A percentile compares a stretch with the other conserved stretches of the same genome.
Conservation (phyloP, 2,888 invertebrate genomes). For the Ptychoptera albimana region DNA sequence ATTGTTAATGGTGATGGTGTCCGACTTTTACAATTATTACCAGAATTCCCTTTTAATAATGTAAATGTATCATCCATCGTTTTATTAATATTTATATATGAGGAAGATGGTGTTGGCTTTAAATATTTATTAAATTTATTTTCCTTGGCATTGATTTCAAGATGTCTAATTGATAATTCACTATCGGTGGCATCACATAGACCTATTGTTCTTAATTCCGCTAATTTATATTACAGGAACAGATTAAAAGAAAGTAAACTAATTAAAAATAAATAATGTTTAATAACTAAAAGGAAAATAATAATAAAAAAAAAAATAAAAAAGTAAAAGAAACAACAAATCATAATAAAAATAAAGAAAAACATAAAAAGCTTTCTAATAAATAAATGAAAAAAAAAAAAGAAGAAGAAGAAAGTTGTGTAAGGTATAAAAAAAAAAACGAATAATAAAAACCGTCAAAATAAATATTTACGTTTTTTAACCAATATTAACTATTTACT, state of each 20-base stretch:
- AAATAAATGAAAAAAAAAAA: background rate
- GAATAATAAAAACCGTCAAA: no score
- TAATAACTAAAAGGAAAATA: background rate
- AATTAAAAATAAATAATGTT: background rate
- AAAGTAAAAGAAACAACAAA: background rate
- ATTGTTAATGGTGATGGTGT: background rate
- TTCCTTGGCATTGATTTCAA: constrained; percentile 5
- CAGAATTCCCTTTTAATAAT: background rate
- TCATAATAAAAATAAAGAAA: constrained; percentile 1
- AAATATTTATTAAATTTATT: constrained; percentile 1
- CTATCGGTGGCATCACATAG: constrained; percentile 16
- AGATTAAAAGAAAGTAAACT: background rate
- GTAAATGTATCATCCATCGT: background rate
- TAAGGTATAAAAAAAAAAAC: no score
- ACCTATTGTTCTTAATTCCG: constrained; percentile 21
- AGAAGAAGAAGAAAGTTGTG: background rate
- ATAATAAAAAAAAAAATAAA: background rate
- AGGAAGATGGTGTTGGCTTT: background rate
- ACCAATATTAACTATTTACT: background rate
- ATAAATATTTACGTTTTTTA: background rate
- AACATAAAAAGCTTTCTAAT: background rate
- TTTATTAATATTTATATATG: background rate
- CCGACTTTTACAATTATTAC: constrained; percentile 1
- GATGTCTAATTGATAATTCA: constrained; percentile 15
- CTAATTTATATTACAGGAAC: constrained; percentile 12